Base-by-base conservation (phyloP, 2,113 vertebrate genomes). In the Tamias sibiricus region DNA sequence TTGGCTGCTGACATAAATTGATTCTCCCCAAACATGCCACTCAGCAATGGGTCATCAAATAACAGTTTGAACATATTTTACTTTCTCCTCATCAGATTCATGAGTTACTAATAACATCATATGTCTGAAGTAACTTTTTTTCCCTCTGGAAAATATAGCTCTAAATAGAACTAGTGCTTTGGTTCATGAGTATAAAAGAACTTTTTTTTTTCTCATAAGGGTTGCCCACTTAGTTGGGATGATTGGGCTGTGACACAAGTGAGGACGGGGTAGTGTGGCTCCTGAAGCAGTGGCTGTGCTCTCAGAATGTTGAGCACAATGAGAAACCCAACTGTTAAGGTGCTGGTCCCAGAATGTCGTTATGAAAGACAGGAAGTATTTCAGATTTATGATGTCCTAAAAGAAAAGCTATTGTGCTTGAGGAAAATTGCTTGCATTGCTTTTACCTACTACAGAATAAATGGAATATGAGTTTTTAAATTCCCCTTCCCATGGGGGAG, bases 311-410 rank as follows among this genome's bases (percentile, higher is more conserved):
- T 91, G 12, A 64, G 62, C 14, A 80, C 28, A 64, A 20, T 1
- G 4, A 19, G 52, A 76, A 49, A 81, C n/a, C n/a, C 9, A 44
- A 5, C 14, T 59, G 20, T 72, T 74, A 74, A 80, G 35, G 32
- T 40, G 64, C 74, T 72, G 64, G 64, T 68, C 26, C 49, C 13
- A 32, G 32, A 87, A 75, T 40, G 37, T 47, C 59, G 4, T 66
- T 52, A 52, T 93, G 75, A 95, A 59, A 90, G 52, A 74, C 49
- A 87, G 69, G 32, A 87, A 57, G 54, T 44, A 71, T 68, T 96
- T 97, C 44, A 83, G 26, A 54, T 75, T 91, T 40, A 54, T 1
- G 16, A 20, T 86, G 12, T 62, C 88, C 71, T 37, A 52, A 66
- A 96, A 75, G 24, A 76, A 93, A 93, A 75, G 11, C 11, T 59